Conservation (phyloP, 2,888 invertebrate species). For the Metopia argyrocephala region DNA sequence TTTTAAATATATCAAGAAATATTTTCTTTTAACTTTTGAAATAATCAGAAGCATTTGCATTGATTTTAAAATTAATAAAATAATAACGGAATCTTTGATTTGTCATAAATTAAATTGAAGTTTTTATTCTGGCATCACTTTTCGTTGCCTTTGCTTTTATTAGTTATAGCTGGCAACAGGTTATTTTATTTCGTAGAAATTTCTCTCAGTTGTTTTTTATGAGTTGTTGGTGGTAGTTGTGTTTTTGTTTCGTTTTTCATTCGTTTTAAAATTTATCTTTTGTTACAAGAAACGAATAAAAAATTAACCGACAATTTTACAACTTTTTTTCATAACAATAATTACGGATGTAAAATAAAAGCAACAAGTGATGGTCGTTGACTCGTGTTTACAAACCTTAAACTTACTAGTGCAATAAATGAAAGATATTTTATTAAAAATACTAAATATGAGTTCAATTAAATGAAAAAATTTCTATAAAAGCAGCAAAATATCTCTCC, state of each 20-base stretch:
- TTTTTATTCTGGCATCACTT: neutral
- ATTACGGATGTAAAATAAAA: slow-evolving; percentile 5
- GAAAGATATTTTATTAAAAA: neutral
- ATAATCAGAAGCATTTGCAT: no score
- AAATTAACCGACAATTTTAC: neutral
- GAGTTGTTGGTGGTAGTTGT: slow-evolving; percentile 32
- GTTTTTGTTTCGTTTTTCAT: neutral
- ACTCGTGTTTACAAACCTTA: slow-evolving; percentile 14
- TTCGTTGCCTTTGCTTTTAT: neutral
- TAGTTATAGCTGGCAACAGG: slow-evolving; percentile 11
- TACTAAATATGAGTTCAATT: slow-evolving; percentile 27
- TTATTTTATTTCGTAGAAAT: slow-evolving; percentile 20
- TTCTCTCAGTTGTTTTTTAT: slow-evolving; percentile 49
- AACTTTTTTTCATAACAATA: slow-evolving; percentile 2
- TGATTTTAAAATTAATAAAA: no score
- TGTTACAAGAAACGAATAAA: neutral
- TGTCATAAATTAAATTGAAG: no score
- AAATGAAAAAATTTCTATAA: slow-evolving; percentile 27
- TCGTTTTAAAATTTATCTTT: neutral
- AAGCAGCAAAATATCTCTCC: slow-evolving; percentile 20
- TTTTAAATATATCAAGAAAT: no score
- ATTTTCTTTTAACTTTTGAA: no score
- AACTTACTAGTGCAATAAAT: slow-evolving; percentile 14
- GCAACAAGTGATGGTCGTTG: slow-evolving; percentile 47
- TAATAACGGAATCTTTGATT: neutral